These are phyloP conservation scores for Pachycephus smyrnensis DNA, from an alignment of 2,888 invertebrate genomes.

Conservation along the genomic window DNA sequence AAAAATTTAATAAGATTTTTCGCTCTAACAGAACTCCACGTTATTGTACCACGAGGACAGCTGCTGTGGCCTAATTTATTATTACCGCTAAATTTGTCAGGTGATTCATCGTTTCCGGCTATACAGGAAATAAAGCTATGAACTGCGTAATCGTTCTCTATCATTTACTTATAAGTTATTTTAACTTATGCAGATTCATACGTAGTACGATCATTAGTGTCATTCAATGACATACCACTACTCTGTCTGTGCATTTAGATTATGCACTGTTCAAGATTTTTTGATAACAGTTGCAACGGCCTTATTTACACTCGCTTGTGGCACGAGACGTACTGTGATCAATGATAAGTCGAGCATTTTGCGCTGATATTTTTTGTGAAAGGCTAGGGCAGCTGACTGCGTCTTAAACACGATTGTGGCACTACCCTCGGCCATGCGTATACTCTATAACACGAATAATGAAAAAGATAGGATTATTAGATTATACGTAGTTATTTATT, in stretches of 20 bases:
- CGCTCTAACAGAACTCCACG: not conserved
- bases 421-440: constrained; percentile 61
- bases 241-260: not conserved
- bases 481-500: constrained; percentile 17
- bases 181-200: not conserved
- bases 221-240: not conserved
- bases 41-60: not conserved
- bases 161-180: not conserved
- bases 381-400: constrained; percentile 70
- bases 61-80: not conserved
- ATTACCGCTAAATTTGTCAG: not conserved
- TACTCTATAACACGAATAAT: constrained; percentile 55
- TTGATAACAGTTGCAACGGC: constrained; percentile 28
- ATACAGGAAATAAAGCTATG: not conserved
- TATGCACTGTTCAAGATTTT: constrained; percentile 29
- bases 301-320: constrained; percentile 42
- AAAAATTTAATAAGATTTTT: not conserved
- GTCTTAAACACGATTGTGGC: constrained; percentile 70
- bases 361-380: constrained; percentile 71
- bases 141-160: not conserved
- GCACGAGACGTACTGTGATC: constrained; percentile 68
- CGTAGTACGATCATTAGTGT: not conserved
- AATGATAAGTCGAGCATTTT: constrained; percentile 71
- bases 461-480: constrained; percentile 22
- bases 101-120: not conserved